Percentiles rank a stretch among this genome's conserved stretches.
Evolutionary conservation across 1,140 invertebrate species (phyloP).

Genomic region (Colletes gigas): DNA sequence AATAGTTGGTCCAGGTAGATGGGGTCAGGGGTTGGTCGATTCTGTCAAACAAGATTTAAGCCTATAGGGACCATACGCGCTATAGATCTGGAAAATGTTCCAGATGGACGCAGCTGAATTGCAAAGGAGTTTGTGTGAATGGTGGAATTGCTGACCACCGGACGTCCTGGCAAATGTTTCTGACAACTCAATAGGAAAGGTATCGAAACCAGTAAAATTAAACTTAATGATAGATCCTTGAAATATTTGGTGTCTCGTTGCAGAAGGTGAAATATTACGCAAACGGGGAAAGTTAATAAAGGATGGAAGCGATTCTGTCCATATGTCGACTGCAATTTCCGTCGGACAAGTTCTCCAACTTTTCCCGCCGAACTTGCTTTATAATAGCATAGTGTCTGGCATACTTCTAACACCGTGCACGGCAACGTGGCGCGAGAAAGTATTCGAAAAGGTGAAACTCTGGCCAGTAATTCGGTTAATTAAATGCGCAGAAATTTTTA

Average conservation of each 20-base stretch:
- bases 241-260: not conserved
- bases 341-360: not conserved
- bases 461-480: too few species aligned
- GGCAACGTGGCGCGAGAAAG: too few species aligned
- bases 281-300: not conserved
- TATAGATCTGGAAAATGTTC: conserved; percentile 8
- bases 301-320: not conserved
- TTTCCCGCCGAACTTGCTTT: not conserved
- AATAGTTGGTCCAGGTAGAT: conserved; percentile 4
- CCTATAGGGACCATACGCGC: not conserved
- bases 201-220: not conserved
- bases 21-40: not conserved
- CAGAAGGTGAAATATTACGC: not conserved
- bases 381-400: not conserved
- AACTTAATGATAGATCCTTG: too few species aligned
- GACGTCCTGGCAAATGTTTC: conserved; percentile 22
- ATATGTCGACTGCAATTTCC: not conserved
- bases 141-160: not conserved
- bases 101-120: conserved; percentile 28
- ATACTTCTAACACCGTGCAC: too few species aligned
- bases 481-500: too few species aligned
- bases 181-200: conserved; percentile 18
- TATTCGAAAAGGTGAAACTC: not conserved
- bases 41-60: not conserved
- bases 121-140: not conserved